A percentile compares a stretch with the other conserved stretches of the same genome.
Conservation (phyloP, 2,888 invertebrate species). For the Neuroscelio doddi region DNA sequence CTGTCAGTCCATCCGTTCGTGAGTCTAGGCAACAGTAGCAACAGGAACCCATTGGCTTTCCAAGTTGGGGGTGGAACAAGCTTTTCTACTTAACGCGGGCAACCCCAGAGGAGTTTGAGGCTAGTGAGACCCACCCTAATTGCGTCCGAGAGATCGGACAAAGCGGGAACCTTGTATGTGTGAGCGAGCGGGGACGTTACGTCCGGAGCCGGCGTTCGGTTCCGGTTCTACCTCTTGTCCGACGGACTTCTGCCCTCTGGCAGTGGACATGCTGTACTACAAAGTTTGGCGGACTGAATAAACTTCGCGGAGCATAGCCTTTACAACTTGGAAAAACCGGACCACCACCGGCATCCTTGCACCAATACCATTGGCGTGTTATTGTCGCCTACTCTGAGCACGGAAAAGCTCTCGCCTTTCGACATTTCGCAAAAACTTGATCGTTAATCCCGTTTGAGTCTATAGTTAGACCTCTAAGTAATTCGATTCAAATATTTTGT, state of each 20-base stretch:
- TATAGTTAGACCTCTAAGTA: too few species aligned
- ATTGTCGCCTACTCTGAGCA: slow-evolving; percentile 34
- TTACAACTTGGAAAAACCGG: slow-evolving; percentile 48
- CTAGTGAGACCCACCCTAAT: slow-evolving; percentile 69
- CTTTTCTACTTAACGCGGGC: slow-evolving; percentile 71
- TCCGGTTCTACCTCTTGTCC: slow-evolving; percentile 64
- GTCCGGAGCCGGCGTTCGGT: slow-evolving; percentile 67
- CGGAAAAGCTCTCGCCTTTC: slow-evolving; percentile 29
- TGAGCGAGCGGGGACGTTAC: slow-evolving; percentile 61
- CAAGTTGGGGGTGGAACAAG: slow-evolving; percentile 67
- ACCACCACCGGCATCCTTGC: slow-evolving; percentile 33
- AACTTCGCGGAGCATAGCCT: slow-evolving; percentile 63
- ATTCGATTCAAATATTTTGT: too few species aligned
- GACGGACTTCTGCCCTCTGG: slow-evolving; percentile 68
- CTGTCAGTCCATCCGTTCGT: slow-evolving; percentile 60
- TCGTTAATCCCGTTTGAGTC: slow-evolving; percentile 18
- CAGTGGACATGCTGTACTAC: slow-evolving; percentile 71
- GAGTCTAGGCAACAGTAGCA: slow-evolving; percentile 14
- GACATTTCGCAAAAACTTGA: slow-evolving; percentile 27
- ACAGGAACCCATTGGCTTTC: slow-evolving; percentile 57
- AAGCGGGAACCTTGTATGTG: slow-evolving; percentile 69
- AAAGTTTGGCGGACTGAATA: slow-evolving; percentile 72
- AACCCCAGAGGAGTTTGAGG: slow-evolving; percentile 65
- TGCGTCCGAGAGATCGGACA: slow-evolving; percentile 72
- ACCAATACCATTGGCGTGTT: slow-evolving; percentile 17